A percentile compares a stretch with the other conserved stretches of the same genome.
Evolutionary conservation across 2,888 invertebrate genomes (phyloP).

Genomic region (Myopa tessellatipennis): DNA sequence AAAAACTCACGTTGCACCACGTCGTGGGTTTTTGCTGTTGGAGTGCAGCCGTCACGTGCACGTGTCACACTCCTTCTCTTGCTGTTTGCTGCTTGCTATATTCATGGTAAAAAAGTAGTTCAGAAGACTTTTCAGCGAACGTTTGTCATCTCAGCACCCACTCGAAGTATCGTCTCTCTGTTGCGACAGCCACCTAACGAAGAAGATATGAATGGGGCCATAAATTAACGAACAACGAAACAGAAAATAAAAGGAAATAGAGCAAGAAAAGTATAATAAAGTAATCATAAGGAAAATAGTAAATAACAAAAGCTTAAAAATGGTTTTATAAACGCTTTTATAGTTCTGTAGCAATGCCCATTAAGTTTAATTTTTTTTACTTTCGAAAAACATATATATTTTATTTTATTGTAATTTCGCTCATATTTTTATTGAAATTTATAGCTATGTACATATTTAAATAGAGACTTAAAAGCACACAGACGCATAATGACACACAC

Average conservation of each 20-base stretch:
- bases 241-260: neutral
- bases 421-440: too few species aligned
- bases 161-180: neutral
- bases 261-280: neutral
- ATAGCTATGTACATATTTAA: neutral
- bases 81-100: neutral
- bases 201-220: too few species aligned
- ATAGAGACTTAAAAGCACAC: neutral
- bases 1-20: too few species aligned
- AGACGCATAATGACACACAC: neutral
- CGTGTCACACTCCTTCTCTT: neutral
- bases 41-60: neutral
- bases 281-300: neutral
- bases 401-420: neutral
- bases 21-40: too few species aligned
- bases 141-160: neutral
- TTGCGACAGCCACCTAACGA: neutral
- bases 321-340: too few species aligned
- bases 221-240: too few species aligned
- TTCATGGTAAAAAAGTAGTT: neutral
- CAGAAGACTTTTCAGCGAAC: neutral
- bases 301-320: too few species aligned
- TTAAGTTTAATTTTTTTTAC: neutral
- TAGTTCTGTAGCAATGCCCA: neutral
- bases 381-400: too few species aligned